These are phyloP conservation scores for Pleuronectes platessa DNA, from an alignment of 2,113 vertebrate species.

Conservation along the genomic window DNA sequence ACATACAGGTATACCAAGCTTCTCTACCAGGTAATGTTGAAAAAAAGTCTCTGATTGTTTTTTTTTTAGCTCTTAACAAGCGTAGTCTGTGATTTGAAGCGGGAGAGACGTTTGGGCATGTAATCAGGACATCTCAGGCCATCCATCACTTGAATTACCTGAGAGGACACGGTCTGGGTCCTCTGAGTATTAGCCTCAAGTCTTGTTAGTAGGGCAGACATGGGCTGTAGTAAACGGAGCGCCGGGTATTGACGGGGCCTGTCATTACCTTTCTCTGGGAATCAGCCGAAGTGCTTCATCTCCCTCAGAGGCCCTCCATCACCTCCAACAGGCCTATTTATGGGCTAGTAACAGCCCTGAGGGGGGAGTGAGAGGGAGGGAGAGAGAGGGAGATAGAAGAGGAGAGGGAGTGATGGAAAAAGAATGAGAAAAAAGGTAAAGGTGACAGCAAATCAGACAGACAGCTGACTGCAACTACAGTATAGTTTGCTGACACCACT, in stretches of 20 bases:
- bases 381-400: slow-evolving; percentile 1
- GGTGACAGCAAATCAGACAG: slow-evolving; percentile 22
- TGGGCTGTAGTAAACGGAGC: slow-evolving; percentile 67
- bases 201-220: slow-evolving; percentile 70
- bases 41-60: neutral
- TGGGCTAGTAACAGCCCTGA: slow-evolving; percentile 50
- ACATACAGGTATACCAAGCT: neutral
- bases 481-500: slow-evolving; percentile 29
- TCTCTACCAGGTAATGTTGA: neutral
- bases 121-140: slow-evolving; percentile 62
- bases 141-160: slow-evolving; percentile 71
- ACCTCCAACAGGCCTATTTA: slow-evolving; percentile 72
- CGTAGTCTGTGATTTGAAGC: slow-evolving; percentile 21
- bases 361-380: slow-evolving; percentile 17
- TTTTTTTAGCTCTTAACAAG: slow-evolving; percentile 46
- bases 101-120: slow-evolving; percentile 46
- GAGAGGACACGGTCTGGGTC: slow-evolving; percentile 52
- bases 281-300: slow-evolving; percentile 71
- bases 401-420: slow-evolving; percentile 3
- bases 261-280: slow-evolving; percentile 78
- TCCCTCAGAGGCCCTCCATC: slow-evolving; percentile 68
- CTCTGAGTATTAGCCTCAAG: slow-evolving; percentile 58
- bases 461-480: slow-evolving; percentile 12
- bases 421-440: slow-evolving; percentile 35
- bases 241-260: slow-evolving; percentile 71